Evolutionary conservation across 2,113 vertebrate genomes (phyloP).

Genomic region (Aldabrachelys gigantea): DNA sequence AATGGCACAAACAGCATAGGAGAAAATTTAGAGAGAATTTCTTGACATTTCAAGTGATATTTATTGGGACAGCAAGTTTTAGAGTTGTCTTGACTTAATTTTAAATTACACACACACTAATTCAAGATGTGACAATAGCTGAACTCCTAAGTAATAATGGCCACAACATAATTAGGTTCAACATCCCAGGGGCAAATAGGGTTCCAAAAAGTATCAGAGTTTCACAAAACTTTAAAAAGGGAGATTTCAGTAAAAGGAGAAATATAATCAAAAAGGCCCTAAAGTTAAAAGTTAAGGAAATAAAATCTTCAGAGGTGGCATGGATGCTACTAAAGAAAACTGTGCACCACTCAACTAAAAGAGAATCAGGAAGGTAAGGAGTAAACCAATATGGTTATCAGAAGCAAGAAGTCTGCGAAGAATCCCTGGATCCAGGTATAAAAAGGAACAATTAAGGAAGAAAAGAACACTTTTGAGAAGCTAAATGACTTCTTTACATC

Average conservation of each 20-base stretch:
- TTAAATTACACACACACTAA: too few species aligned
- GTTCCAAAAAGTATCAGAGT: neutral
- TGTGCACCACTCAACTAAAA: neutral
- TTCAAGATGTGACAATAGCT: too few species aligned
- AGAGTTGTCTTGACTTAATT: too few species aligned
- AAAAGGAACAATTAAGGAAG: neutral
- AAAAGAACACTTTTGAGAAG: neutral
- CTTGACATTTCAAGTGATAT: too few species aligned
- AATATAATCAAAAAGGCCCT: neutral
- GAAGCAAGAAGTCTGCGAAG: neutral
- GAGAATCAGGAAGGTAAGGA: neutral
- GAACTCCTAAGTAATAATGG: neutral
- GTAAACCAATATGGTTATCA: neutral
- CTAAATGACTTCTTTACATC: neutral
- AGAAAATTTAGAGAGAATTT: neutral
- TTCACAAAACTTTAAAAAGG: neutral
- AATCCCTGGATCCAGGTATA: neutral
- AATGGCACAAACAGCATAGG: neutral
- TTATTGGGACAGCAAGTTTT: too few species aligned
- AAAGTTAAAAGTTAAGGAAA: neutral
- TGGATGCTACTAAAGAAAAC: neutral
- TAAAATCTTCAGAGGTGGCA: neutral
- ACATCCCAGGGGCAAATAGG: neutral
- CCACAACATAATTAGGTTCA: neutral
- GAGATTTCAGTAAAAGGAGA: neutral